Percentiles rank a stretch among this genome's conserved stretches.
These are phyloP conservation scores for Aphodius sticticus DNA, from an alignment of 2,888 invertebrate genomes.

Conservation along the genomic window DNA sequence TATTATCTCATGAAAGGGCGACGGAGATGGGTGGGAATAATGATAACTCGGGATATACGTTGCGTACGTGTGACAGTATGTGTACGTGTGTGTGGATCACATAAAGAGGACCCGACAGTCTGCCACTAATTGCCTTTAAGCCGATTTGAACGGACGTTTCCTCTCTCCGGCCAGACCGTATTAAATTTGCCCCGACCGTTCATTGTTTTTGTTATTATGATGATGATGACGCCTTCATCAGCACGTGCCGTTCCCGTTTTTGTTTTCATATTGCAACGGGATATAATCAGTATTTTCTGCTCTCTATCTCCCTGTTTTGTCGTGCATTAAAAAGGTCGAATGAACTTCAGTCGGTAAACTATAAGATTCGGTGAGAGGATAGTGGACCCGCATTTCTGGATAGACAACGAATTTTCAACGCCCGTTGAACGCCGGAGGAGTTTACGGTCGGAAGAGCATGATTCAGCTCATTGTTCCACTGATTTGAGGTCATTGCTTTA, in stretches of 20 bases:
- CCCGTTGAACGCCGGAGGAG: not conserved
- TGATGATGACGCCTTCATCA: not conserved
- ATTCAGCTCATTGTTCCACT: conserved; percentile 23
- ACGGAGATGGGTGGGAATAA: conserved; percentile 36
- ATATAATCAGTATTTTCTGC: not conserved
- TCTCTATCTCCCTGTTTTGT: not conserved
- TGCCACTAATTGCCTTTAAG: conserved; percentile 44
- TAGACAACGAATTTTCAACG: conserved; percentile 18
- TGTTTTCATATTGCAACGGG: not conserved
- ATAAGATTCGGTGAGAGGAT: conserved; percentile 8
- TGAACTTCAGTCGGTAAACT: conserved; percentile 13
- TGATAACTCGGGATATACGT: conserved; percentile 30
- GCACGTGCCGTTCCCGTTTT: not conserved
- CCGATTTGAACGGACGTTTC: conserved; percentile 39
- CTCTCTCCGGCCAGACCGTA: conserved; percentile 4
- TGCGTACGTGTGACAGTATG: conserved; percentile 4
- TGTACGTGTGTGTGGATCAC: conserved; percentile 34
- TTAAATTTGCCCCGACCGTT: conserved; percentile 4
- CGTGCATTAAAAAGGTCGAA: conserved; percentile 19
- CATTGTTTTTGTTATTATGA: not conserved
- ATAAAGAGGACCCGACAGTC: conserved; percentile 34
- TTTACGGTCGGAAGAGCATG: not conserved
- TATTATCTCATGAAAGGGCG: conserved; percentile 33
- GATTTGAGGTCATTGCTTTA: conserved; percentile 19
- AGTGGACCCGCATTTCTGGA: conserved; percentile 17